phyloP scores from a whole-genome alignment of 1,140 invertebrate genomes.

The Drosophila tropicalis region DNA sequence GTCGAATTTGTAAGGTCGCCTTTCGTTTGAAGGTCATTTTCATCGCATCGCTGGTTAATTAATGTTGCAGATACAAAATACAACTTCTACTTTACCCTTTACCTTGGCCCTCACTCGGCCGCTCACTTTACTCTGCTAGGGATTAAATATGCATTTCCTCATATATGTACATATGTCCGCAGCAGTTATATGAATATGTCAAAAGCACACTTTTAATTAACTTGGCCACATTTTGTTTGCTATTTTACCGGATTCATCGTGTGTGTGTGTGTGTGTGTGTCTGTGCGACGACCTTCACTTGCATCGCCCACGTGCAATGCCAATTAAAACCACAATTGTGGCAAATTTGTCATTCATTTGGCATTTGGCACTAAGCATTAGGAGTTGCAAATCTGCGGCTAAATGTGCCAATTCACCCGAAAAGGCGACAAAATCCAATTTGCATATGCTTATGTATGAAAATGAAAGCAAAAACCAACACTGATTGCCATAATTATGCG shows the following conservation, averaged over 20 bases:
- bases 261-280: too few species aligned
- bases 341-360: constrained; percentile 25
- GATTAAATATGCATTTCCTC: constrained; percentile 71
- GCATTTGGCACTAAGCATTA: neutral
- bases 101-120: too few species aligned
- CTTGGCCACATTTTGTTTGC: constrained; percentile 40
- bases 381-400: constrained; percentile 55
- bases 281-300: constrained; percentile 8
- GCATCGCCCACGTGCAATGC: neutral
- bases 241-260: neutral
- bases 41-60: constrained; percentile 33
- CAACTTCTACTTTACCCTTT: neutral
- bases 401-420: constrained; percentile 37
- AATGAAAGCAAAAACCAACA: constrained; percentile 5
- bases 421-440: constrained; percentile 39
- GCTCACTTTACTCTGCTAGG: neutral
- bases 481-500: neutral
- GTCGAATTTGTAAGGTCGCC: constrained; percentile 1
- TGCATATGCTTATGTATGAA: constrained; percentile 26
- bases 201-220: constrained; percentile 76
- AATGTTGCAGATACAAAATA: constrained; percentile 37
- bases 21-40: neutral
- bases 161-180: constrained; percentile 27
- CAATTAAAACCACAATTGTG: constrained; percentile 51
- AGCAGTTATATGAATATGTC: constrained; percentile 72